Percentiles rank a stretch among this genome's conserved stretches.
phyloP scores from a whole-genome alignment of 1,140 invertebrate genomes.

The Anadara kagoshimensis region DNA sequence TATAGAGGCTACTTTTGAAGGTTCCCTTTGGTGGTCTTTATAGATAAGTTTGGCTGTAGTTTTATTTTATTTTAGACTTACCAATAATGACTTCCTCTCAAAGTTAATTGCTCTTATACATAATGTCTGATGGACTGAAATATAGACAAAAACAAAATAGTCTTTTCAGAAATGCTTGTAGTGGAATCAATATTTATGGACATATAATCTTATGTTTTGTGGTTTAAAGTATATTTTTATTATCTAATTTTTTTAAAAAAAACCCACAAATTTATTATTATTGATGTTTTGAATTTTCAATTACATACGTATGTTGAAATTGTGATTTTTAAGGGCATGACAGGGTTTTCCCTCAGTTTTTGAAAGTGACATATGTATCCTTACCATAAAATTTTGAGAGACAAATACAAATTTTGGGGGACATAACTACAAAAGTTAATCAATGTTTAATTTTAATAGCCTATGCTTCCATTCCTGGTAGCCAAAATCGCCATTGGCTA shows the following conservation, averaged over 20 bases:
- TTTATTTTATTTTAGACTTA: conserved; percentile 77
- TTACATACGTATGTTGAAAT: not conserved
- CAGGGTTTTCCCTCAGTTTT: not conserved
- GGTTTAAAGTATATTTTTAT: not conserved
- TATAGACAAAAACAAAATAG: conserved; percentile 1
- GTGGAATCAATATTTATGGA: not conserved
- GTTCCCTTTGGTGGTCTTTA: too few species aligned
- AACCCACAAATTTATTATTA: not conserved
- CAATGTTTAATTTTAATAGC: too few species aligned
- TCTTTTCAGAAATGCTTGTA: not conserved
- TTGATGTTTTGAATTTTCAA: not conserved
- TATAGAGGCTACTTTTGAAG: too few species aligned
- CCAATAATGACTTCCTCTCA: conserved; percentile 91
- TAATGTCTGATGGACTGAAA: conserved; percentile 89
- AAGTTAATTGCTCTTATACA: conserved; percentile 97
- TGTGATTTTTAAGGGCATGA: not conserved
- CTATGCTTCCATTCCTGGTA: too few species aligned
- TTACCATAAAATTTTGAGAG: too few species aligned
- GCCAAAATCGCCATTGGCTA: too few species aligned
- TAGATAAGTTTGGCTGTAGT: too few species aligned
- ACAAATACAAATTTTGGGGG: conserved; percentile 1
- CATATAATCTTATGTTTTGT: not conserved
- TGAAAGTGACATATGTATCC: not conserved
- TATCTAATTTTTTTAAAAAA: not conserved
- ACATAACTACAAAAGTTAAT: too few species aligned